Evolutionary conservation across 2,888 invertebrate species (phyloP).

Genomic region (Frankliniella intonsa): DNA sequence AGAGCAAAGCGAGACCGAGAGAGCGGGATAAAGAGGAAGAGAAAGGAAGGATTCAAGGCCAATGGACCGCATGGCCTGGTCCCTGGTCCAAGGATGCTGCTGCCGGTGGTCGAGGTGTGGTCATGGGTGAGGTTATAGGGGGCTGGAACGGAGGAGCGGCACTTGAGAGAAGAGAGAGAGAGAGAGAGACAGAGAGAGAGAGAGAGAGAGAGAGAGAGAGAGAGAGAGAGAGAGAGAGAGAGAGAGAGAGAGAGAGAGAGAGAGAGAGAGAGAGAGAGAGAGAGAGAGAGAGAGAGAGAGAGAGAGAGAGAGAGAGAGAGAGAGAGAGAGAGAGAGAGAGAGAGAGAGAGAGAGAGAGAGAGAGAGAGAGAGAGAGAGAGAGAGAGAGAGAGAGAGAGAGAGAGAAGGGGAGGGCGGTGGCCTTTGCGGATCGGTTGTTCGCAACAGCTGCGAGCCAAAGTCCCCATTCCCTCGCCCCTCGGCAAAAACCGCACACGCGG

Average conservation of each 20-base stretch:
- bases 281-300: neutral
- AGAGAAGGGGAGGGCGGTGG: neutral
- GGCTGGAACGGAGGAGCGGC: neutral
- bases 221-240: too few species aligned
- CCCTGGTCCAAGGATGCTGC: too few species aligned
- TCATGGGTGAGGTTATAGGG: neutral
- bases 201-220: neutral
- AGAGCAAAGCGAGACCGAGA: too few species aligned
- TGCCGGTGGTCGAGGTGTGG: too few species aligned
- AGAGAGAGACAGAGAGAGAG: neutral
- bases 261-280: neutral
- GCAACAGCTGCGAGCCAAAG: neutral
- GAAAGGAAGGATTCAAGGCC: too few species aligned
- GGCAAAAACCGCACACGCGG: neutral
- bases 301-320: neutral
- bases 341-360: neutral
- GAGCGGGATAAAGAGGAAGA: too few species aligned
- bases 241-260: too few species aligned
- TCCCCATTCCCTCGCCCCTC: slow-evolving; percentile 6
- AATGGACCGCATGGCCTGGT: too few species aligned
- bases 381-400: neutral
- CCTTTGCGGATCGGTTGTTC: neutral
- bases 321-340: neutral
- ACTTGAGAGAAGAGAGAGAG: neutral
- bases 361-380: neutral